Base-by-base conservation (phyloP, 1,140 invertebrate genomes). In the Atta texana region DNA sequence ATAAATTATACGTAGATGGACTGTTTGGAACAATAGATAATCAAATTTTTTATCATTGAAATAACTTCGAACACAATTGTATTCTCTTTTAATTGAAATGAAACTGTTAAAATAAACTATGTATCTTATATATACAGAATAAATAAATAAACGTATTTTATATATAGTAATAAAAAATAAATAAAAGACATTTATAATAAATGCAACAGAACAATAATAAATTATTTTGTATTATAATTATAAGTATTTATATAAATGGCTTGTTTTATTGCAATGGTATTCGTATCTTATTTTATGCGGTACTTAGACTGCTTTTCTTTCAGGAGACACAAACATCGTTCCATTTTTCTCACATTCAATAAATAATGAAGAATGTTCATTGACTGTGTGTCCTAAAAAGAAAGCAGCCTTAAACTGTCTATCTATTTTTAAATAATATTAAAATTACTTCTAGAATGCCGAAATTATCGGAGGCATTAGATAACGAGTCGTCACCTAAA, bases 401-500 rank as follows among this genome's bases (percentile, higher is more conserved):
- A 44, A 44, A 44, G 39, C 8, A 44, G 39, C 8, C 8, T 44
- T 44, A 44, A 51, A 24, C 4, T 80, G n/a, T 24, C 44, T 24
- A 39, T 66, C 21, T 75, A 53, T 75, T 21, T 39, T 7, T 75
- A 71, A 55, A 69, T 34, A 0, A 53, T 24, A 18, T 63, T 44
- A 77, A 61, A 77, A 77, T 44, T 80, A 39, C 14, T 82, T 87
- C 18, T 66, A 94, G 93, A 85, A 85, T 91, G 72, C 88, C 90
- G 78, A 94, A 93, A 66, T 31, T 90, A 64, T 53, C 89, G 8
- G 94, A 95, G 21, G 64, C 89, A 7, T 31, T 89, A 69, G 92
- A 92, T 68, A 93, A 85, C 39, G 94, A 93, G 74, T 81, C 89
- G 6, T 90, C 89, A 3, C 93, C 91, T 63, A 94, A 94, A 85